A percentile compares a stretch with the other conserved stretches of the same genome.
Evolutionary conservation across 2,888 invertebrate genomes (phyloP).

Genomic region (Dynastes hyllus): DNA sequence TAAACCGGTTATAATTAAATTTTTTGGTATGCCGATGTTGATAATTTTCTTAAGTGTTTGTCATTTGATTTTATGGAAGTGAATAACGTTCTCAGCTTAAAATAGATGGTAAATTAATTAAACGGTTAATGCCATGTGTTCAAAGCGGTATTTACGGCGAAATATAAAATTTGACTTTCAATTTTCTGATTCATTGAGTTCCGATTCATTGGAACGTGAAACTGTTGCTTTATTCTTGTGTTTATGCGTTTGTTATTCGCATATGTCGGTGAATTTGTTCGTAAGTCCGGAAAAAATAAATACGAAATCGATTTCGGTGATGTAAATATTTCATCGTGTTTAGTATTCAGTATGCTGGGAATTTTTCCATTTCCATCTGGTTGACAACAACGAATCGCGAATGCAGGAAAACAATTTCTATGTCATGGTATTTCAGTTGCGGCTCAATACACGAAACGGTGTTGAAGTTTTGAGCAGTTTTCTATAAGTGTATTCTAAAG

Average conservation of each 20-base stretch:
- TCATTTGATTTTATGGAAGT: too few relatives aligned
- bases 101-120: too few relatives aligned
- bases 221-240: not conserved
- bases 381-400: not conserved
- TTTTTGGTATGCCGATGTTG: too few relatives aligned
- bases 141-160: too few relatives aligned
- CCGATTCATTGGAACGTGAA: too few relatives aligned
- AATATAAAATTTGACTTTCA: too few relatives aligned
- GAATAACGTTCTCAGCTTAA: too few relatives aligned
- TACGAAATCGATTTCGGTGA: not conserved
- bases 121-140: too few relatives aligned
- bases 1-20: too few relatives aligned
- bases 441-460: not conserved
- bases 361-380: not conserved
- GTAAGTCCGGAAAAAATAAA: not conserved
- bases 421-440: not conserved
- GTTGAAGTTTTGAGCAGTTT: not conserved
- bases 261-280: not conserved
- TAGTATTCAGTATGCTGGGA: not conserved
- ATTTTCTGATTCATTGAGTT: too few relatives aligned
- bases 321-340: constrained; percentile 4
- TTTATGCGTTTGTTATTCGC: not conserved
- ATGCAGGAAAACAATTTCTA: not conserved
- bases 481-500: not conserved
- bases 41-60: too few relatives aligned